A percentile compares a stretch with the other conserved stretches of the same genome.
Conservation (phyloP, 1,140 invertebrate species). For the Dendroctonus valens region DNA sequence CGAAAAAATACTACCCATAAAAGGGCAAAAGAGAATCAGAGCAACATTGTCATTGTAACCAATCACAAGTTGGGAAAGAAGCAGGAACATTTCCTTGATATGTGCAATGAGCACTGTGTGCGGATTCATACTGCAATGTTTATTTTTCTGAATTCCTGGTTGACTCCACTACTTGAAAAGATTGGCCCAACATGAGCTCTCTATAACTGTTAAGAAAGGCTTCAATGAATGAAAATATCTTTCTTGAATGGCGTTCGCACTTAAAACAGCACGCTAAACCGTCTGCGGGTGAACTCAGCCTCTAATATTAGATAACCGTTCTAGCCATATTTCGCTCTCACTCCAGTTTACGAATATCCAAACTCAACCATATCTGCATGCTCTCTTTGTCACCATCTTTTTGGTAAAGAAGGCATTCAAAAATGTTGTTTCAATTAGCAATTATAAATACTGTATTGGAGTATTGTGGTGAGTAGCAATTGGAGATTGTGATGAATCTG, state of each 20-base stretch:
- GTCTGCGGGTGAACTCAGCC: conserved; percentile 34
- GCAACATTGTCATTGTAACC: no score
- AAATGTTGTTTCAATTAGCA: no score
- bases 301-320: conserved; percentile 45
- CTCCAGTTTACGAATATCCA: conserved; percentile 36
- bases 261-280: conserved; percentile 35
- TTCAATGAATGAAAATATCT: conserved; percentile 39
- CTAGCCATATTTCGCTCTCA: conserved; percentile 32
- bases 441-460: no score
- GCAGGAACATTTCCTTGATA: conserved; percentile 26
- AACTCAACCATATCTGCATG: conserved; percentile 38
- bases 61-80: conserved; percentile 31
- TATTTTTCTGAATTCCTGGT: conserved; percentile 30
- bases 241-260: conserved; percentile 27
- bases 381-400: conserved; percentile 36
- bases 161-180: conserved; percentile 37
- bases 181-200: conserved; percentile 44
- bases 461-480: no score
- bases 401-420: no score
- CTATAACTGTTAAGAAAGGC: conserved; percentile 44
- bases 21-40: conserved; percentile 50
- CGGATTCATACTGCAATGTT: conserved; percentile 30
- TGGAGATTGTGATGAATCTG: no score
- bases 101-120: conserved; percentile 33
- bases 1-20: conserved; percentile 48